These are phyloP conservation scores for Mesorhabditis belari DNA, from an alignment of 2,888 invertebrate species.

Conservation along the genomic window DNA sequence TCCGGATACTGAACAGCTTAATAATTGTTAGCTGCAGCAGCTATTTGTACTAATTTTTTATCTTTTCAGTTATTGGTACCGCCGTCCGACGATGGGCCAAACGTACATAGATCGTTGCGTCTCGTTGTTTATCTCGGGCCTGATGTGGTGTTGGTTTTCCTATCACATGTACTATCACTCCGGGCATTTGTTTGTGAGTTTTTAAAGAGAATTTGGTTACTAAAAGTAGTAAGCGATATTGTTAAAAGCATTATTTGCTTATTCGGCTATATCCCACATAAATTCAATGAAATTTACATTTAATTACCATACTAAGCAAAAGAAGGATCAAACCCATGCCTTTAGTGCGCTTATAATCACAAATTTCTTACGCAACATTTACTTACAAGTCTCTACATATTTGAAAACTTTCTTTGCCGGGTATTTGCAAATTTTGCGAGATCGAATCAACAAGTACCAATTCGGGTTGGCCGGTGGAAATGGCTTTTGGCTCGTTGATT, in stretches of 20 bases:
- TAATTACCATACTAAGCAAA: no score
- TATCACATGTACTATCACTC: conserved; percentile 51
- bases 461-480: no score
- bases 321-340: no score
- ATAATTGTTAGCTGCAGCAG: background rate
- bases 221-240: conserved; percentile 3
- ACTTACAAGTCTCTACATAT: no score
- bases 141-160: conserved; percentile 46
- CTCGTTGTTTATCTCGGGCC: conserved; percentile 32
- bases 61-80: conserved; percentile 40
- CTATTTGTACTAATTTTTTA: no score
- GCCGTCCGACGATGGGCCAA: conserved; percentile 38
- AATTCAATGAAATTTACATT: background rate
- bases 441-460: no score
- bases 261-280: no score
- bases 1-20: background rate
- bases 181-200: conserved; percentile 34
- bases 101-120: conserved; percentile 44
- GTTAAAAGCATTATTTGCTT: background rate
- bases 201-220: conserved; percentile 2
- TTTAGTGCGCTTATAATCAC: no score
- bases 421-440: no score
- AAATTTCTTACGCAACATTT: no score
- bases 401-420: no score
- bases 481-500: no score